Evolutionary conservation across 1,140 invertebrate species (phyloP).

Genomic region (Cherax quadricarinatus): DNA sequence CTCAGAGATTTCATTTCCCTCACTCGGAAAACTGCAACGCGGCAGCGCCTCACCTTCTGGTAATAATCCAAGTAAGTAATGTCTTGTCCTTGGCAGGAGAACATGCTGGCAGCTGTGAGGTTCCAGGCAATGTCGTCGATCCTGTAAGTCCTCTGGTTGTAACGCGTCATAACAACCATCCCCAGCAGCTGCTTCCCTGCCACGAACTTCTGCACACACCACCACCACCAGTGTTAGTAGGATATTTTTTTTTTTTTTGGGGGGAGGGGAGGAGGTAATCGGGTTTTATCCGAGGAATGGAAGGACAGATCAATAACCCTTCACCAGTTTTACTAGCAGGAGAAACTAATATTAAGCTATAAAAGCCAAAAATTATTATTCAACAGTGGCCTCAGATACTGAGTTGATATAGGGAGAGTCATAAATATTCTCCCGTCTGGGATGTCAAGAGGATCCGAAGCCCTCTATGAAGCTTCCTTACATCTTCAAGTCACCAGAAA

Average conservation of each 20-base stretch:
- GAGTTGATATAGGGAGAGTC: no score
- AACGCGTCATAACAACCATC: constrained; percentile 71
- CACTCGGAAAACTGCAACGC: no score
- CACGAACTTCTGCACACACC: constrained; percentile 28
- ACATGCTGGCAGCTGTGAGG: constrained; percentile 79
- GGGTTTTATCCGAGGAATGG: background rate
- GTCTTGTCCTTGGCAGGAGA: constrained; percentile 29
- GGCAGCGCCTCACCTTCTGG: constrained; percentile 11
- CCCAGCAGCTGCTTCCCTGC: constrained; percentile 58
- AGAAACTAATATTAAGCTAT: no score
- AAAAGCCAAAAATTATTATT: no score
- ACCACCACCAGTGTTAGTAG: background rate
- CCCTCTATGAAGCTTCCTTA: no score
- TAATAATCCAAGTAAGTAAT: constrained; percentile 59
- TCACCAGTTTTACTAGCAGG: background rate
- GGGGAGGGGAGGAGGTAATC: background rate
- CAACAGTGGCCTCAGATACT: no score
- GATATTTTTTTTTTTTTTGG: no score
- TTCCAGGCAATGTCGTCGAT: constrained; percentile 90
- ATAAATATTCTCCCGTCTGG: no score
- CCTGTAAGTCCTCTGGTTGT: constrained; percentile 74
- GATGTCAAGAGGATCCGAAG: no score
- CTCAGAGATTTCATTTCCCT: no score
- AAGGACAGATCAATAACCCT: background rate
- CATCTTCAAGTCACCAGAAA: no score